A percentile compares a stretch with the other conserved stretches of the same genome.
Conservation (phyloP, 2,797 vertebrate species). For the Iguana delicatissima region DNA sequence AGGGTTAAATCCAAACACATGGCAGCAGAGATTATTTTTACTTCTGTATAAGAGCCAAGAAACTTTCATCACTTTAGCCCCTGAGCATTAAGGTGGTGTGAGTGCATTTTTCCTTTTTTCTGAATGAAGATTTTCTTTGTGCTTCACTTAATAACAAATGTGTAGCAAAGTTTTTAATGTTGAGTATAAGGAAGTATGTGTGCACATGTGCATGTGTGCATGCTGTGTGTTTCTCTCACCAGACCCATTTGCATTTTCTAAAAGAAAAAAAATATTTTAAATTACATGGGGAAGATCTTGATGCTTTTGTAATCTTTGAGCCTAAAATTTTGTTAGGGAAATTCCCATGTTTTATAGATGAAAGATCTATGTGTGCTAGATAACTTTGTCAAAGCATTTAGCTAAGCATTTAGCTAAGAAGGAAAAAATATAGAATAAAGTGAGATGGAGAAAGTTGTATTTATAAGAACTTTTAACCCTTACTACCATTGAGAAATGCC, state of each 20-base stretch:
- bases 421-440: constrained; percentile 42
- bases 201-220: constrained; percentile 3
- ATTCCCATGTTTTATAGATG: constrained; percentile 32
- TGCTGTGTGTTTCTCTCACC: constrained; percentile 31
- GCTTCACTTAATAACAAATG: constrained; percentile 69
- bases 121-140: constrained; percentile 87
- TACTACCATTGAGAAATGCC: constrained; percentile 60
- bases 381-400: constrained; percentile 37
- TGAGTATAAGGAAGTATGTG: constrained; percentile 64
- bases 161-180: constrained; percentile 69
- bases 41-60: constrained; percentile 65
- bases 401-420: constrained; percentile 33
- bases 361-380: background rate
- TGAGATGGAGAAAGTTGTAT: constrained; percentile 20
- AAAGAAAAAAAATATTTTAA: constrained; percentile 62
- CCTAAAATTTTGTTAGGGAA: constrained; percentile 1
- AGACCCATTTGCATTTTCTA: constrained; percentile 66
- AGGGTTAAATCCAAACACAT: constrained; percentile 80
- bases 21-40: constrained; percentile 65
- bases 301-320: constrained; percentile 67
- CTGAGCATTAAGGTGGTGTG: constrained; percentile 59
- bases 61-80: constrained; percentile 73
- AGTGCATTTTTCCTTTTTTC: constrained; percentile 74
- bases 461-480: constrained; percentile 59
- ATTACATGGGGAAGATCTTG: constrained; percentile 73